Conservation (phyloP, 2,797 vertebrate genomes). For the Adrianichthys oophorus region DNA sequence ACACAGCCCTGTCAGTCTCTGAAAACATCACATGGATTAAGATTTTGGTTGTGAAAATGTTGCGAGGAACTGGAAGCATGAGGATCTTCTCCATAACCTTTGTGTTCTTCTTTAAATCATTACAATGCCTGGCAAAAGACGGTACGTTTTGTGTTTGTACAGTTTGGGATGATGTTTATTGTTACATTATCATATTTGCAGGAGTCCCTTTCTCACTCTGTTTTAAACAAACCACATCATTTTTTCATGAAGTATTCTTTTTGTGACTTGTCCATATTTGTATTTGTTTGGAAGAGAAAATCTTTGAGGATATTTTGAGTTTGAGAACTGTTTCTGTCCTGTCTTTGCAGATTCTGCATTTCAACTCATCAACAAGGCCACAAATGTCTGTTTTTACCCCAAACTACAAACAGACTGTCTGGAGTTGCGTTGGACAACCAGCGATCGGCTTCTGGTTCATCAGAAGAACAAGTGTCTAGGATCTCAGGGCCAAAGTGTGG, state of each 20-base stretch:
- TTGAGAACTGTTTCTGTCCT: neutral
- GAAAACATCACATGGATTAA: conserved; percentile 9
- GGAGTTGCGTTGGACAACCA: conserved; percentile 83
- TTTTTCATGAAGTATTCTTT: too few species aligned
- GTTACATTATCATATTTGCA: too few species aligned
- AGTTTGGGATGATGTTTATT: neutral
- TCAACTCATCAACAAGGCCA: conserved; percentile 39
- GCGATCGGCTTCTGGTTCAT: conserved; percentile 77
- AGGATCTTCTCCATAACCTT: conserved; percentile 25
- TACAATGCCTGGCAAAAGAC: conserved; percentile 41
- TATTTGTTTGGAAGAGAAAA: neutral
- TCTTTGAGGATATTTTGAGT: neutral
- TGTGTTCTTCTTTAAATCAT: conserved; percentile 48
- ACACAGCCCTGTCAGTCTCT: conserved; percentile 9
- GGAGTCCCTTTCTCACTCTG: too few species aligned
- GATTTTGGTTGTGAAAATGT: neutral
- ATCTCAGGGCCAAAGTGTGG: conserved; percentile 77
- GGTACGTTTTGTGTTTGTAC: conserved; percentile 28
- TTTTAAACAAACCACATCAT: too few species aligned
- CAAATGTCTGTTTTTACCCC: conserved; percentile 45
- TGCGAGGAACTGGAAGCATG: conserved; percentile 31
- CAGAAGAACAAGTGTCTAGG: conserved; percentile 81
- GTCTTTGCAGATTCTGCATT: conserved; percentile 53
- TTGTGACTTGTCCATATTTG: too few species aligned
- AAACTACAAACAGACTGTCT: conserved; percentile 18